phyloP scores from a whole-genome alignment of 1,140 invertebrate genomes.

The Apis florea region DNA sequence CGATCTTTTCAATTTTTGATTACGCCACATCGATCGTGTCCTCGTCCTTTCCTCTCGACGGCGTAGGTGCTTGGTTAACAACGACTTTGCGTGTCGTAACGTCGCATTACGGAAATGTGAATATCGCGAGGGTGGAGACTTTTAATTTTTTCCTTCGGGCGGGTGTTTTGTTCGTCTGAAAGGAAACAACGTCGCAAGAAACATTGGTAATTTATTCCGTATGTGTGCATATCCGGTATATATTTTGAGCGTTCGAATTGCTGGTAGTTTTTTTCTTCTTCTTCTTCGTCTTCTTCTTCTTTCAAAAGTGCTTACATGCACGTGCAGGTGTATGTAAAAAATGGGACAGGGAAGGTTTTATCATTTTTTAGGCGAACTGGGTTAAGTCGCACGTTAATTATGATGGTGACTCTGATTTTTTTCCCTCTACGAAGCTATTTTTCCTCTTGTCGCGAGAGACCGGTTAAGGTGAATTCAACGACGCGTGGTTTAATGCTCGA shows the following conservation, averaged over 20 bases:
- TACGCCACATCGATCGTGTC: too few species aligned
- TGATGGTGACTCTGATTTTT: neutral
- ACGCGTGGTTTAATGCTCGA: neutral
- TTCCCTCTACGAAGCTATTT: neutral
- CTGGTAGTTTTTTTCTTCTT: neutral
- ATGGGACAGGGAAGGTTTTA: neutral
- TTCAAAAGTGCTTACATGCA: neutral
- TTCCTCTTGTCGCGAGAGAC: too few species aligned
- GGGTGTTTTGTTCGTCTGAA: neutral
- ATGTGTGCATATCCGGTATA: neutral
- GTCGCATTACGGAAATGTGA: neutral
- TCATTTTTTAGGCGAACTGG: neutral
- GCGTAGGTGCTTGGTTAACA: conserved; percentile 4
- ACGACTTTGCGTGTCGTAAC: conserved; percentile 22
- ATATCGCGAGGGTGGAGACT: neutral
- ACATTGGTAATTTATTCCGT: conserved; percentile 15
- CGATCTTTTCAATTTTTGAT: too few species aligned
- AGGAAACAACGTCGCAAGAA: neutral
- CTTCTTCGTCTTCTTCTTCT: neutral
- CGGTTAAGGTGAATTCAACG: neutral
- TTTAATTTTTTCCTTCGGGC: neutral
- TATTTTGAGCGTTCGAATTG: neutral
- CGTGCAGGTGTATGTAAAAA: neutral
- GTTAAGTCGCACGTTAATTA: conserved; percentile 24
- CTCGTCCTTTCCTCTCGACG: neutral